Percentiles rank a stretch among this genome's conserved stretches.
These are phyloP conservation scores for Tadarida brasiliensis DNA, from an alignment of 2,797 vertebrate genomes.

Conservation along the genomic window DNA sequence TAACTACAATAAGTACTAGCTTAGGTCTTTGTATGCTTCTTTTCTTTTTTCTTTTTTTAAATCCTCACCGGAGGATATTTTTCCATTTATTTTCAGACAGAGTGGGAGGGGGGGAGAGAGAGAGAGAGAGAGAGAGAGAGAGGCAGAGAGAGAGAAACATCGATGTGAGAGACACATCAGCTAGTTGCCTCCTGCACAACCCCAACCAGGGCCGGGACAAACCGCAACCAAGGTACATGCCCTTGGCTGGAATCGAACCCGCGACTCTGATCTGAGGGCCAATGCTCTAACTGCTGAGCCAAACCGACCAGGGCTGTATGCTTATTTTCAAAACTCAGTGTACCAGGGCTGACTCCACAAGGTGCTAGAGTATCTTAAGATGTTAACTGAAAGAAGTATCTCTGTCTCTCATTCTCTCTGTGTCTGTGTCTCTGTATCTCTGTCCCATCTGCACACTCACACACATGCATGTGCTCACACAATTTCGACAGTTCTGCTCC, in stretches of 20 bases:
- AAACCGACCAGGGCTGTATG: not conserved
- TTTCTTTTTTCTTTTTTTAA: not conserved
- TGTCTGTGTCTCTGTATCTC: not conserved
- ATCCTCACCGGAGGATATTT: too few species aligned
- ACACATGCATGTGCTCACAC: not conserved
- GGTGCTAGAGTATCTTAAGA: not conserved
- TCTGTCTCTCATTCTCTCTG: not conserved
- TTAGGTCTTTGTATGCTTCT: not conserved
- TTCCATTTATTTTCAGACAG: too few species aligned
- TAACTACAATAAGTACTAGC: not conserved
- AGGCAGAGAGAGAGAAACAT: too few species aligned
- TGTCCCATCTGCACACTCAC: not conserved
- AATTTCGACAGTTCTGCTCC: not conserved
- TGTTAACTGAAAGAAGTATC: not conserved
- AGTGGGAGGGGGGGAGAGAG: too few species aligned
- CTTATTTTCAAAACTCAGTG: conserved; percentile 5
- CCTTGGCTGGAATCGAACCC: too few species aligned
- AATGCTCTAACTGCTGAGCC: too few species aligned
- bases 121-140: too few species aligned
- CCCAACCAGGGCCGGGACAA: too few species aligned
- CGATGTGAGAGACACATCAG: too few species aligned
- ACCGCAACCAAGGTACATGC: too few species aligned
- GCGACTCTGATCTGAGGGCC: too few species aligned
- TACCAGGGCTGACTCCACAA: not conserved
- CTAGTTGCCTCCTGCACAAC: too few species aligned